These are phyloP conservation scores for Calephelis nemesis DNA, from an alignment of 1,140 invertebrate species.

Conservation along the genomic window DNA sequence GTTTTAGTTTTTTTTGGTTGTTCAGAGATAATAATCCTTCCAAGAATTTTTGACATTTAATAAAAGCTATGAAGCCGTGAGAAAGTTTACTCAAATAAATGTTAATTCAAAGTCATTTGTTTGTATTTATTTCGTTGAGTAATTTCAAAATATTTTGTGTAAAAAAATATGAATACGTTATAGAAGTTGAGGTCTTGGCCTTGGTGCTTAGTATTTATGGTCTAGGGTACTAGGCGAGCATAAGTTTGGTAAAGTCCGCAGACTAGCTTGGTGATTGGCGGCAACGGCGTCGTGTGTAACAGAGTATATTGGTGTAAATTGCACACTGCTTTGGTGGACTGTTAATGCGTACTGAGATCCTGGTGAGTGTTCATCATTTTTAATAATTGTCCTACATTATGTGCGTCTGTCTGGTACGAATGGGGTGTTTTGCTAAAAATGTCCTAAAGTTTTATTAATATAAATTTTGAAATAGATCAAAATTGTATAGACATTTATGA, in stretches of 20 bases:
- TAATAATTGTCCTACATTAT: constrained; percentile 44
- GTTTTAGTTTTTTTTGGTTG: constrained; percentile 8
- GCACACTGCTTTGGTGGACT: constrained; percentile 75
- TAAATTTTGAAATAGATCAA: too few relatives aligned
- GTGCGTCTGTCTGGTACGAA: constrained; percentile 26
- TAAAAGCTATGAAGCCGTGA: too few relatives aligned
- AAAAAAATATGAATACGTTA: background rate
- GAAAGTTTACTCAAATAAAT: too few relatives aligned
- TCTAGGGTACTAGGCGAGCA: constrained; percentile 67
- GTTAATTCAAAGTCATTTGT: too few relatives aligned
- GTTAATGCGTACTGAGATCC: constrained; percentile 66
- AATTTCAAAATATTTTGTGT: background rate
- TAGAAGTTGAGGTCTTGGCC: constrained; percentile 53
- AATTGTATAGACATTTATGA: too few relatives aligned
- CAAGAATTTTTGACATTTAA: background rate
- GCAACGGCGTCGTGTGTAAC: constrained; percentile 66
- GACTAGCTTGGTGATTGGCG: constrained; percentile 69
- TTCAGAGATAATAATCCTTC: background rate
- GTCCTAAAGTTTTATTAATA: background rate
- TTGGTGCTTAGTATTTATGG: constrained; percentile 44
- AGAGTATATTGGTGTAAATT: constrained; percentile 66
- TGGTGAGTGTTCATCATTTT: constrained; percentile 74
- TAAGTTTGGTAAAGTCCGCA: constrained; percentile 71
- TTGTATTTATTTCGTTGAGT: too few relatives aligned
- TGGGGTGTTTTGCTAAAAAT: constrained; percentile 9